Base-by-base conservation (phyloP, 2,888 invertebrate species). In the Uropetala carovei region DNA sequence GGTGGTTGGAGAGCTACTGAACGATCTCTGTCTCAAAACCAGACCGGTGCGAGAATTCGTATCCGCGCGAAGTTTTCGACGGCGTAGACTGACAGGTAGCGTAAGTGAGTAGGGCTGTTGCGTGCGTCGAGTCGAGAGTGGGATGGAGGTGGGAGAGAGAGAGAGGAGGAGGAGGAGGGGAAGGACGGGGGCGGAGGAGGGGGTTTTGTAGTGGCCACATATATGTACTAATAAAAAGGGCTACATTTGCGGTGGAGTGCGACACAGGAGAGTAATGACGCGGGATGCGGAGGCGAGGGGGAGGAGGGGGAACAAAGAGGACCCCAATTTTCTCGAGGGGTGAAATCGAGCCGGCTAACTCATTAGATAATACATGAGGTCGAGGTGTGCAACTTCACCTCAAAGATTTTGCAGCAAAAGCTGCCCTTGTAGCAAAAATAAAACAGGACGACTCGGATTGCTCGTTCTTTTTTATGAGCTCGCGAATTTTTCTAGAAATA, bases 291-390 rank as follows among this genome's bases (percentile, higher is more conserved):
- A 30, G 18, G 11, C 43, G n/a, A 89, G 43, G 4, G 83, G 43
- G 43, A 83, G n/a, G n/a, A n/a, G n/a, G 89, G 43, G 64, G n/a
- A 89, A 89, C n/a, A 30, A 43, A 64, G 30, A 58, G 11, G 56
- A n/a, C 43, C 30, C 60, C 43, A 68, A 43, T 89, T 89, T 68
- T 43, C 18, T 13, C 43, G 64, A 43, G 22, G 11, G 75, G 13
- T 4, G 1, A 75, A 22, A 22, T 14, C 43, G 43, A 43, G 43
- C 43, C 43, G 43, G 5, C 43, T 43, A 22, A 27, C 27, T 75
- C 75, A 27, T 75, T 27, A 27, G 27, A 75, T 27, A 75, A 75
- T 27, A 27, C 75, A 0, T 9, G n/a, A 22, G 75, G 27, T 10
- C 14, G 22, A 10, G 75, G 13, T 4, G 1, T 75, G 1, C 75